Base-by-base conservation (phyloP, 2,113 vertebrate genomes). In the Silurus asotus region DNA sequence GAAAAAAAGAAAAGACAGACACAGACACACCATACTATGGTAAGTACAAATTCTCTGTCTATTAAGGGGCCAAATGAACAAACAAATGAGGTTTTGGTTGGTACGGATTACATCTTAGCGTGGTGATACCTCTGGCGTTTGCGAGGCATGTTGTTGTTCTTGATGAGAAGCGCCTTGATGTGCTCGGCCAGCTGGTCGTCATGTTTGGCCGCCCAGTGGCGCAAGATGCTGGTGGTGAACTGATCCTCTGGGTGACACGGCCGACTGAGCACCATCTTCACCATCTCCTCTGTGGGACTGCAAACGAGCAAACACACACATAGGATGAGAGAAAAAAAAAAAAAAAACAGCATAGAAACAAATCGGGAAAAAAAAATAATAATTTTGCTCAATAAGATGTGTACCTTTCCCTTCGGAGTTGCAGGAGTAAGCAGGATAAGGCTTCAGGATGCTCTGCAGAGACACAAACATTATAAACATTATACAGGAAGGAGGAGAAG, bases 271-370 rank as follows among this genome's bases (percentile, higher is more conserved):
- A 99, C 97, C 98, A 99, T 98, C 95, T 98, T 99, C 72, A 99
- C 98, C 98, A 99, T 98, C 93, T 99, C 98, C 93, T 99, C 98
- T 0, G 94, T 98, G 25, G 98, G 98, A 91, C 98, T 99, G 91
- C 0, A 20, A 8, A 37, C 37, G 37, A 37, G 51, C n/a, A 72
- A 20, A 72, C 14, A 51, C 37, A 51, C 37, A 56, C 4, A 69
- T 49, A 87, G 53, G 69, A 0, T n/a, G 10, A 14, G 25, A 51
- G 19, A 8, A 6, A n/a, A 67, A 3, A 75, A 19, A 15, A 55
- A 62, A 77, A 62, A 37, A 4, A 53, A 25, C 17, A 59, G 4
- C 28, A 20, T 17, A 59, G 9, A 78, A 15, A n/a, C 5, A 77
- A 77, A 37, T 37, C 0, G 10, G 19, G 19, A 8, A n/a, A 67